Evolutionary conservation across 2,797 vertebrate species (phyloP).

Genomic region (Balearica regulorum): DNA sequence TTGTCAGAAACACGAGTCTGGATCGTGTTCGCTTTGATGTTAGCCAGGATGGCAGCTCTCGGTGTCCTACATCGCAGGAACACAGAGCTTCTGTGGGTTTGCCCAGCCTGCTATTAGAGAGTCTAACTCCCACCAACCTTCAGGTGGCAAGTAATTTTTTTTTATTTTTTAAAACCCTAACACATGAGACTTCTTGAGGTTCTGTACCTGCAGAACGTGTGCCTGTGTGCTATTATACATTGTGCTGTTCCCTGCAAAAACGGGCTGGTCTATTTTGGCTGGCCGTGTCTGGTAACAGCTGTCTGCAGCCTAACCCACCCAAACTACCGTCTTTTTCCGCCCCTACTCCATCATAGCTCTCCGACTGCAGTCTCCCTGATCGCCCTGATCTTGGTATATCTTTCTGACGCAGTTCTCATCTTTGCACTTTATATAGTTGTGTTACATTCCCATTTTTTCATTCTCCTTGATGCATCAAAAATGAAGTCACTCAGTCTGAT

Average conservation of each 20-base stretch:
- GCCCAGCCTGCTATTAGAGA: rapidly evolving
- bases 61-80: neutral
- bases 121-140: rapidly evolving
- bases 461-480: neutral
- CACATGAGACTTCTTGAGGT: neutral
- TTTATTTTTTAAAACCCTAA: neutral
- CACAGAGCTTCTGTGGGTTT: neutral
- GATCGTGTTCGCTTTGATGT: neutral
- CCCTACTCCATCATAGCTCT: rapidly evolving
- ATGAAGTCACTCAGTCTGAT: neutral
- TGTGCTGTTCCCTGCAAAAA: neutral
- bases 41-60: neutral
- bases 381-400: rapidly evolving
- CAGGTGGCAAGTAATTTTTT: too few species aligned
- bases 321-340: rapidly evolving
- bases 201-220: rapidly evolving
- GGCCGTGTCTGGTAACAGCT: neutral
- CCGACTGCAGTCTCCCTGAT: neutral
- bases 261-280: rapidly evolving
- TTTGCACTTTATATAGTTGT: neutral
- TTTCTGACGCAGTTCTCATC: neutral
- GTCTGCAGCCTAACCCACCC: rapidly evolving
- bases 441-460: neutral
- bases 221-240: rapidly evolving
- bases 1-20: neutral